Conservation (phyloP, 1,140 invertebrate species). For the Drosophila aff. region DNA sequence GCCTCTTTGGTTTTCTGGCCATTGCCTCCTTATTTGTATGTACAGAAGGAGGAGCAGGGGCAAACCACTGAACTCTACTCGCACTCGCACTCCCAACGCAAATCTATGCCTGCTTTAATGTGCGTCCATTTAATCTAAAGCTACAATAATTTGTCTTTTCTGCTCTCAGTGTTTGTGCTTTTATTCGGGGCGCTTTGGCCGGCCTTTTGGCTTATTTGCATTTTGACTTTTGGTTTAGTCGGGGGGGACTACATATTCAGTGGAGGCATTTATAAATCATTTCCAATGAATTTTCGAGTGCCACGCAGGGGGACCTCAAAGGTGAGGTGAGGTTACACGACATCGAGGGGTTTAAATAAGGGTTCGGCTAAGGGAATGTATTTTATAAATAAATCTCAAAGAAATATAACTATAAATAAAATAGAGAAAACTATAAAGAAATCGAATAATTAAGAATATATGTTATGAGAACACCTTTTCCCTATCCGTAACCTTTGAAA, state of each 20-base stretch:
- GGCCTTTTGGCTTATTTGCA: constrained; percentile 36
- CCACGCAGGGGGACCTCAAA: background rate
- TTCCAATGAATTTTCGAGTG: constrained; percentile 36
- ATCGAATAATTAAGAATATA: background rate
- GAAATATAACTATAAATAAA: background rate
- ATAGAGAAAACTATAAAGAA: no score
- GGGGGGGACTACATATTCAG: constrained; percentile 23
- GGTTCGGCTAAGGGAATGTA: background rate
- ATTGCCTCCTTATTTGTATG: constrained; percentile 51
- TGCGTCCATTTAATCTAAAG: constrained; percentile 60
- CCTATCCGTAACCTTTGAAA: no score
- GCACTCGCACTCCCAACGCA: background rate
- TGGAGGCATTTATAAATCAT: constrained; percentile 41
- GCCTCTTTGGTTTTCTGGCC: constrained; percentile 37
- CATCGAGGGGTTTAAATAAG: background rate
- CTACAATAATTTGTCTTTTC: constrained; percentile 58
- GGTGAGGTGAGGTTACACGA: background rate
- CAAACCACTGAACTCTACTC: constrained; percentile 21
- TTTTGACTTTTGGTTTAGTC: constrained; percentile 42
- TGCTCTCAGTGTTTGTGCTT: constrained; percentile 2
- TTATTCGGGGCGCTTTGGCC: constrained; percentile 3
- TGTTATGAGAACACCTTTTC: background rate
- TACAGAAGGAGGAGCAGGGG: background rate
- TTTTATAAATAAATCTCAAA: background rate
- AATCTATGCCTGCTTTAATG: constrained; percentile 38